Evolutionary conservation across 2,888 invertebrate genomes (phyloP).

Genomic region (Sinopyrophorus schimmeli): DNA sequence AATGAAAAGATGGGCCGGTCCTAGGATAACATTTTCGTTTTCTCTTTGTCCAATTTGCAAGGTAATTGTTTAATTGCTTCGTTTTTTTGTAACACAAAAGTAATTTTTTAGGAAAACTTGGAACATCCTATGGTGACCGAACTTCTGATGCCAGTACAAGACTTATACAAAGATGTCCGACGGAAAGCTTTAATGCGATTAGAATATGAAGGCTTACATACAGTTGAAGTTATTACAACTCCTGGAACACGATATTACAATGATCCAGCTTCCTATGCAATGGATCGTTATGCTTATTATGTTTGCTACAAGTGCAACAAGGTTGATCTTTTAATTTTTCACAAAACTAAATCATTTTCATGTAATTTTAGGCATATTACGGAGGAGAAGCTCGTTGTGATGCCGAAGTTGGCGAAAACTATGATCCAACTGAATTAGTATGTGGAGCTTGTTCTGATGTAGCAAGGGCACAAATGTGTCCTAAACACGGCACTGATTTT

Average conservation of each 20-base stretch:
- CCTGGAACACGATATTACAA: conserved; percentile 71
- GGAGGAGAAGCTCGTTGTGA: conserved; percentile 98
- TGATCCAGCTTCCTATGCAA: conserved; percentile 86
- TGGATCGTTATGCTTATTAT: conserved; percentile 98
- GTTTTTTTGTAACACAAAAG: conserved; percentile 9
- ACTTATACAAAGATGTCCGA: conserved; percentile 85
- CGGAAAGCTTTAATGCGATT: conserved; percentile 94
- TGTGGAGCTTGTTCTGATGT: conserved; percentile 98
- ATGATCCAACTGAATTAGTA: conserved; percentile 91
- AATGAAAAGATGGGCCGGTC: conserved; percentile 89
- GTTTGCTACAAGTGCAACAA: conserved; percentile 95
- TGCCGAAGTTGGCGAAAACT: conserved; percentile 76
- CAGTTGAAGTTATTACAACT: conserved; percentile 68
- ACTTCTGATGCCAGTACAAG: conserved; percentile 77
- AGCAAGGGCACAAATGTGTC: conserved; percentile 92
- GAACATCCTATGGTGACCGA: conserved; percentile 79
- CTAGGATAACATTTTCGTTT: conserved; percentile 94
- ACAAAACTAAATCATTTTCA: background rate
- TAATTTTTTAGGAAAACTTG: conserved; percentile 74
- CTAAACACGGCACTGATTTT: conserved; percentile 96
- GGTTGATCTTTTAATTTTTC: too few relatives aligned
- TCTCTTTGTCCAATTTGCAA: conserved; percentile 97
- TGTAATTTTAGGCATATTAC: conserved; percentile 78
- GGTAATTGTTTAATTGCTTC: conserved; percentile 56
- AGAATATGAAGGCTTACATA: conserved; percentile 91